phyloP scores from a whole-genome alignment of 2,888 invertebrate genomes.

The Scrobipalpa atriplicella region DNA sequence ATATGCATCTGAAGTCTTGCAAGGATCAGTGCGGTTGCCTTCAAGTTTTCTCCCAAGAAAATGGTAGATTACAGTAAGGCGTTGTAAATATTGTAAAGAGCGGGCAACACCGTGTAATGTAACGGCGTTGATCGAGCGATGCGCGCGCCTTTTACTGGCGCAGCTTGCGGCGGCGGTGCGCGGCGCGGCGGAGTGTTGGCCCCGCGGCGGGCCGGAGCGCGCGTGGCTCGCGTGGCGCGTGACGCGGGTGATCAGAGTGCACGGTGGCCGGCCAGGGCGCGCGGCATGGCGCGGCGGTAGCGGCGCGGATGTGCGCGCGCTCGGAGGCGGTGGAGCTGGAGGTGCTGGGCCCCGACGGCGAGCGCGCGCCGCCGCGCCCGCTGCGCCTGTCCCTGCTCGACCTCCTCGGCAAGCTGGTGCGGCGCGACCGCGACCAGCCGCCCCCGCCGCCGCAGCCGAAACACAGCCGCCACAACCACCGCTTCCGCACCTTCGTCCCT shows the following conservation, averaged over 20 bases:
- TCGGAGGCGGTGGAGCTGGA: constrained; percentile 90
- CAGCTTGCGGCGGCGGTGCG: constrained; percentile 48
- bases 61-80: neutral
- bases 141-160: constrained; percentile 56
- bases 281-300: constrained; percentile 85
- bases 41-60: constrained; percentile 23
- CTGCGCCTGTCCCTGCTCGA: constrained; percentile 86
- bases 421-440: constrained; percentile 76
- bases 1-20: neutral
- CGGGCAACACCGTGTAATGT: constrained; percentile 36
- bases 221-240: constrained; percentile 47
- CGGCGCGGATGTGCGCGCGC: constrained; percentile 90
- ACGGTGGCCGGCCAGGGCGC: constrained; percentile 57
- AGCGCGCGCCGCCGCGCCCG: constrained; percentile 88
- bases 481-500: constrained; percentile 78
- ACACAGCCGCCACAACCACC: constrained; percentile 77
- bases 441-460: constrained; percentile 61
- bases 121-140: constrained; percentile 40
- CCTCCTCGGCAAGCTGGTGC: constrained; percentile 84
- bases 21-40: neutral
- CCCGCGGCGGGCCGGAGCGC: constrained; percentile 62
- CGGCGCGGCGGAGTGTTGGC: constrained; percentile 52
- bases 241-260: constrained; percentile 53
- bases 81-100: constrained; percentile 30
- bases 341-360: constrained; percentile 91